Evolutionary conservation across 2,888 invertebrate genomes (phyloP), one percentile per base, ranked within the genome.

Genomic region (Pyrrhia umbra): DNA sequence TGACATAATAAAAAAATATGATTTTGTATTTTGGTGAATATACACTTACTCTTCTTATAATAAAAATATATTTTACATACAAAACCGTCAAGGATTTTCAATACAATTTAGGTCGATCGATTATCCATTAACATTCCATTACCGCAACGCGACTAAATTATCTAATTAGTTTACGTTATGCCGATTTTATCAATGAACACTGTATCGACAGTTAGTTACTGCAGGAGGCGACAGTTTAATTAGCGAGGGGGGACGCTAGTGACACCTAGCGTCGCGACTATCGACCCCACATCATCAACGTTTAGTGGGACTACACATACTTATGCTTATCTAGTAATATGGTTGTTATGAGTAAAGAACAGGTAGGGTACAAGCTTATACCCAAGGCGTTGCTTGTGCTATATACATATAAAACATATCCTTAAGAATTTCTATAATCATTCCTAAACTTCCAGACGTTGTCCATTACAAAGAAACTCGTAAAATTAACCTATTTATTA

Each of bases 141-240:
- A 13, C 40, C 2, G 8, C 16, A 25, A 13, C 27, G 20, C 13
- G 37, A 45, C 6, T 62, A 54, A 70, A 45, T 56, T 39, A 57
- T 42, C 10, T 39, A 52, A 52, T 54, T 51, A 50, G 18, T 40
- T 25, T 25, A 25, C 34, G 57, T 69, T 67, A 67, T 45, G 40
- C 51, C 25, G 55, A 73, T 61, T 78, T 79, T 81, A 84, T 84
- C 79, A 82, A 82, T 80, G 62, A 76, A 70, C 55, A 62, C 63
- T 77, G 66, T 78, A 74, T 57, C 45, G 52, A 57, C 20, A 34
- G 72, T 62, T 79, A 74, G 71, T 70, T 68, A 64, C 60, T 64
- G 62, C 52, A 80, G 81, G 65, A 77, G 72, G 76, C 73, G 83
- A 82, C 83, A 84, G 82, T 82, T 85, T 84, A 85, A 85, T 85